Evolutionary conservation across 2,113 vertebrate species (phyloP).

Genomic region (Notothenia rossii): DNA sequence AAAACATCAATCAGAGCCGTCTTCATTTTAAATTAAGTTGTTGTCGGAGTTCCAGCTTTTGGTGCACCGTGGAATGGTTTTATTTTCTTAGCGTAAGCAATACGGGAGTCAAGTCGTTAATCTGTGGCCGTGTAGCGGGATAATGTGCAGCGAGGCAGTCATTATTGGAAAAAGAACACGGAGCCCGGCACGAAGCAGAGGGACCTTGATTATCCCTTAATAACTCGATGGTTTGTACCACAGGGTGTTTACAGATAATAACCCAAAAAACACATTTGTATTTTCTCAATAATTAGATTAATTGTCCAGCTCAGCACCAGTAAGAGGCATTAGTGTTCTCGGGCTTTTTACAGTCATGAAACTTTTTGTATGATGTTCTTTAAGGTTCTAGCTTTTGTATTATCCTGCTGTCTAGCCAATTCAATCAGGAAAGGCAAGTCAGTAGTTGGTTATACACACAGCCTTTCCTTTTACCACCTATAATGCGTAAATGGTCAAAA

Average conservation of each 20-base stretch:
- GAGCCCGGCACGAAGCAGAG: too few relatives aligned
- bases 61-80: too few relatives aligned
- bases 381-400: not conserved
- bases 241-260: not conserved
- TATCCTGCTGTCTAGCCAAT: not conserved
- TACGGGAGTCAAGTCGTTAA: too few relatives aligned
- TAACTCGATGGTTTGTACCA: not conserved
- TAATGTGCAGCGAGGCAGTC: too few relatives aligned
- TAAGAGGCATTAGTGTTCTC: not conserved
- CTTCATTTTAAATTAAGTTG: too few relatives aligned
- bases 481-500: not conserved
- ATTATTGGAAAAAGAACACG: too few relatives aligned
- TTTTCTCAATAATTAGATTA: not conserved
- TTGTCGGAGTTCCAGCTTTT: too few relatives aligned
- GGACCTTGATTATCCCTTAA: too few relatives aligned
- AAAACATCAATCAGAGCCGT: too few relatives aligned
- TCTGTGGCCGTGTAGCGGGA: too few relatives aligned
- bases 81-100: too few relatives aligned
- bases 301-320: not conserved
- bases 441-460: not conserved
- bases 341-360: not conserved
- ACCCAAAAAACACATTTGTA: not conserved
- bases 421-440: not conserved
- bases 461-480: not conserved
- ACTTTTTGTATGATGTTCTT: not conserved